phyloP scores from a whole-genome alignment of 2,888 invertebrate species.

The Macrosoma leucophasiata region DNA sequence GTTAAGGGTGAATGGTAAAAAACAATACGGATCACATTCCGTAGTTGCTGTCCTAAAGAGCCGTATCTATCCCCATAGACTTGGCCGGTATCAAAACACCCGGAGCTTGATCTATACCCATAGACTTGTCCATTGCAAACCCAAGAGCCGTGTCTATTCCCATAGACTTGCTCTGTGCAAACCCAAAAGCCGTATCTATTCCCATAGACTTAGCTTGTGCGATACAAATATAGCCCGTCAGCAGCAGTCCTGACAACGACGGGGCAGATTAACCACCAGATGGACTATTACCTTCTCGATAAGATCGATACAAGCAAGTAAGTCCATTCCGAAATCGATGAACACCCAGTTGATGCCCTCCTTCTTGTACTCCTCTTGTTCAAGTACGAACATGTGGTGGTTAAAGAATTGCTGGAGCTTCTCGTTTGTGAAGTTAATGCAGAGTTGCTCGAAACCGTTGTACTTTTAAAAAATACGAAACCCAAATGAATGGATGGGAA shows the following conservation, averaged over 20 bases:
- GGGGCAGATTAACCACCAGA: slow-evolving; percentile 23
- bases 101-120: no score
- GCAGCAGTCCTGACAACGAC: slow-evolving; percentile 33
- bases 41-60: slow-evolving; percentile 33
- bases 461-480: slow-evolving; percentile 75
- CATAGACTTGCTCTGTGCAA: slow-evolving; percentile 27
- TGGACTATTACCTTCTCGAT: slow-evolving; percentile 89
- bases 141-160: slow-evolving; percentile 1
- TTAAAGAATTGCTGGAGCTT: slow-evolving; percentile 99
- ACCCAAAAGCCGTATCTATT: slow-evolving; percentile 33
- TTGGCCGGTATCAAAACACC: slow-evolving; percentile 8
- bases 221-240: slow-evolving; percentile 34
- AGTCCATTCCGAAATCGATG: slow-evolving; percentile 98
- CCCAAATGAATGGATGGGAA: slow-evolving; percentile 41
- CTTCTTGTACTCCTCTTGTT: slow-evolving; percentile 96
- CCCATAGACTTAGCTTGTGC: slow-evolving; percentile 30
- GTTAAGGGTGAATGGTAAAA: slow-evolving; percentile 51
- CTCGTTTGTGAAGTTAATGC: slow-evolving; percentile 99
- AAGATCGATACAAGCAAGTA: slow-evolving; percentile 96
- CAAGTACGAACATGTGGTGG: slow-evolving; percentile 98
- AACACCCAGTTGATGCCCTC: slow-evolving; percentile 97
- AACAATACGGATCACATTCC: slow-evolving; percentile 63
- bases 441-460: slow-evolving; percentile 98
- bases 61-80: slow-evolving; percentile 21
- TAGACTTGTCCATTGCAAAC: slow-evolving; percentile 12